Evolutionary conservation across 1,140 invertebrate species (phyloP), one percentile per base, ranked within the genome.

Genomic region (Heliconius hermathena): DNA sequence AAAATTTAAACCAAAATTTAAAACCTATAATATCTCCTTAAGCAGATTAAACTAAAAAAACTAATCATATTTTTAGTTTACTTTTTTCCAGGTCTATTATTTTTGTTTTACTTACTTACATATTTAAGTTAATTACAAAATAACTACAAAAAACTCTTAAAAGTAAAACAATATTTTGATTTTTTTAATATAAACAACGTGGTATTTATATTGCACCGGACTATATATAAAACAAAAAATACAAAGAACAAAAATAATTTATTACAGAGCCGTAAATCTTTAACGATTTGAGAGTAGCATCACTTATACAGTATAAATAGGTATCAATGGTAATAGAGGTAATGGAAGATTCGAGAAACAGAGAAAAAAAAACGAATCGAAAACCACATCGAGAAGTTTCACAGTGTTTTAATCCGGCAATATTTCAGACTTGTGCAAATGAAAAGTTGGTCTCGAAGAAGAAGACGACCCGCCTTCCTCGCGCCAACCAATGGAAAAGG

Each of bases 371-470:
- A 87, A 73, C 86, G 84, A 86, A 87, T 90, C 84, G 81, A 84
- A 88, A 90, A 94, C 92, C 91, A 84, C 92, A 91, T 80, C 82
- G 83, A 83, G 84, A 92, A 93, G 83, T 92, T 89, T 84, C 88
- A 82, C 87, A 88, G 87, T 89, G 87, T 89, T 92, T 93, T 91
- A 94, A 92, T 92, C 91, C 87, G 81, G 86, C 88, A 87, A 93
- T 93, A 93, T 93, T 94, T 93, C 86, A 94, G 90, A 84, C 83
- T 87, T 85, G 89, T 93, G 90, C 93, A 94, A 94, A 94, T 93
- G 93, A 91, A 94, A 94, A 94, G 93, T 94, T 92, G 88, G 88
- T 88, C 86, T 88, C 89, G 86, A 91, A 93, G 91, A 92, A 84
- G 84, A 92, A 91, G 91, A 91, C 80, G 87, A 80, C 89, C 88